Evolutionary conservation across 2,113 vertebrate species (phyloP).

Genomic region (Neolamprologus fasciatus): DNA sequence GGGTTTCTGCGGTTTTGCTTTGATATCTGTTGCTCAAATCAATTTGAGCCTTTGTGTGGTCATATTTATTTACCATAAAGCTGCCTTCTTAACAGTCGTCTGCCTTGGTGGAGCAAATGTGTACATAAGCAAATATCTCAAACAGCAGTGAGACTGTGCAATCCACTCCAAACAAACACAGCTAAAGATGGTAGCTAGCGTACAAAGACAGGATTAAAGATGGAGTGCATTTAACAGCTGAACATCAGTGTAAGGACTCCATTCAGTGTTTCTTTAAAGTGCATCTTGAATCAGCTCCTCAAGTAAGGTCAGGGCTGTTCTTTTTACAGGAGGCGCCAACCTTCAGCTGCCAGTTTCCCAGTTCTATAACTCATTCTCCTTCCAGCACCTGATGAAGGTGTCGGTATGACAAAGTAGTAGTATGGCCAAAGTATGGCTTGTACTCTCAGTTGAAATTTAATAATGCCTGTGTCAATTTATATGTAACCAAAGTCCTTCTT

Average conservation of each 20-base stretch:
- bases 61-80: neutral
- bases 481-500: neutral
- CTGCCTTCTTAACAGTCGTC: neutral
- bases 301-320: constrained; percentile 11
- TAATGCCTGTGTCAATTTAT: neutral
- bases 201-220: neutral
- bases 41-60: constrained; percentile 8
- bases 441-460: neutral
- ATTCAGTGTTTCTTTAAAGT: constrained; percentile 1
- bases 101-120: neutral
- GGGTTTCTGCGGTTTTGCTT: neutral
- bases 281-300: neutral
- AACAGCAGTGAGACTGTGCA: neutral
- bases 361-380: neutral
- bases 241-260: neutral
- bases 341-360: neutral
- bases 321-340: neutral
- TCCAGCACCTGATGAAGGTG: neutral
- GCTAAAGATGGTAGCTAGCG: neutral
- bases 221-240: neutral
- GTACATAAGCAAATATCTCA: neutral
- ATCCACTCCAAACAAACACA: neutral
- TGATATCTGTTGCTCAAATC: constrained; percentile 14
- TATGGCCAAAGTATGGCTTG: neutral
- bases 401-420: neutral